Evolutionary conservation across 1,140 invertebrate genomes (phyloP), one percentile per base, ranked within the genome.

Genomic region (Semibalanus balanoides): DNA sequence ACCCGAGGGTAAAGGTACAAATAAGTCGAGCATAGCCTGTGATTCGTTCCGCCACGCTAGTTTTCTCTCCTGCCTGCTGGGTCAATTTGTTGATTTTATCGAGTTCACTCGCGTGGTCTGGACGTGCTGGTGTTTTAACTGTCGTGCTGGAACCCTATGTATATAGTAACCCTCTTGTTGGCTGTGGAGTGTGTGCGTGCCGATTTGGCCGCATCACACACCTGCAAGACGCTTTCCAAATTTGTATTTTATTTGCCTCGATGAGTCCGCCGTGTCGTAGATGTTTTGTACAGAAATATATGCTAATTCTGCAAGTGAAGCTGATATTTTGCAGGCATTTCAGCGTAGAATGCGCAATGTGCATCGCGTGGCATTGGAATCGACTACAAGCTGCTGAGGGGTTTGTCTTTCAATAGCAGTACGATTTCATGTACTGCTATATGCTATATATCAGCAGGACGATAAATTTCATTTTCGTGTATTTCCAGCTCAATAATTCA

Each of bases 251-350:
- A 64, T 64, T 64, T 64, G 51, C 51, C 51, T 64, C 51, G 51
- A 64, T 64, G 51, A 64, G 51, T 64, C 51, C 51, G 51, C 51
- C 51, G 51, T 64, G 51, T 64, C 51, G 51, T 64, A 64, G 51
- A 64, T 64, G 51, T 64, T 64, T 64, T 64, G 51, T 64, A 64
- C 51, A 64, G 51, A 64, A 64, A 64, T 64, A 64, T 64, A 64
- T 64, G 51, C 51, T 64, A 64, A 64, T 64, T 64, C 51, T 64
- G 51, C 51, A 64, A 64, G 51, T 64, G 51, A 64, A 64, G 1
- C 51, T 64, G 5, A 64, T 40, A 40, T 5, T 40, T 40, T 40
- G 35, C 35, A n/a, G n/a, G n/a, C n/a, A n/a, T n/a, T n/a, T n/a
- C n/a, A n/a, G n/a, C n/a, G n/a, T n/a, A n/a, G n/a, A n/a, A n/a